Base-by-base conservation (phyloP, 2,113 vertebrate species). In the Epinephelus moara region DNA sequence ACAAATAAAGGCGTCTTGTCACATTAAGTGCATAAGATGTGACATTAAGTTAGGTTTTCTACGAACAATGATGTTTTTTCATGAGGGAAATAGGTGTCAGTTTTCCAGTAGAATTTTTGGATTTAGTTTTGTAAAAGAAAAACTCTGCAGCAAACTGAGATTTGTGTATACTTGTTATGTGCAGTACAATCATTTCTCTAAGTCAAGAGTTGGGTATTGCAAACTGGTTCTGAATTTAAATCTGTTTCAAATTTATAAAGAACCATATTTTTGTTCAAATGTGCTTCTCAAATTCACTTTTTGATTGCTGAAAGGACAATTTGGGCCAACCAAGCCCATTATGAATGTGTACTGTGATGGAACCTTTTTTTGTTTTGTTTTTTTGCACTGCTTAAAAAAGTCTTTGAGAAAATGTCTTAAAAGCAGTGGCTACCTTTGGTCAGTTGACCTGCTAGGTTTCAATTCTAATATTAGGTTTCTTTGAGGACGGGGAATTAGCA, bases 1-100 rank as follows among this genome's bases (percentile, higher is more conserved):
- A 75, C 56, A 85, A 49, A 86, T 75, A 82, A 61, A 60, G 6
- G 0, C 1, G 0, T 19, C 19, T 40, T 30, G 5, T 59, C 59
- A 74, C 56, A 64, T 23, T 30, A 62, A 37, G 27, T 17, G 47
- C 55, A 59, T 69, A 10, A 52, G 59, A 72, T 66, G 53, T 23
- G 8, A 56, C 25, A 30, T 63, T 0, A 56, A 67, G 7, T 17
- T 15, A 12, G 33, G 33, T 30, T 2, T 52, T 61, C 9, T 15
- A 17, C 4, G 42, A 6, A 45, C 13, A 68, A 33, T 49, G 14
- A 45, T 21, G 10, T n/a, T 68, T 53, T n/a, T 1, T 18, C 12
- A 37, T 67, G 47, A 57, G n/a, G 52, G 18, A 3, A 67, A 60
- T 19, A 59, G n/a, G 10, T 17, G 21, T 18, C 21, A 40, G n/a